phyloP scores from a whole-genome alignment of 2,797 vertebrate genomes.

The Sebastes itinus region DNA sequence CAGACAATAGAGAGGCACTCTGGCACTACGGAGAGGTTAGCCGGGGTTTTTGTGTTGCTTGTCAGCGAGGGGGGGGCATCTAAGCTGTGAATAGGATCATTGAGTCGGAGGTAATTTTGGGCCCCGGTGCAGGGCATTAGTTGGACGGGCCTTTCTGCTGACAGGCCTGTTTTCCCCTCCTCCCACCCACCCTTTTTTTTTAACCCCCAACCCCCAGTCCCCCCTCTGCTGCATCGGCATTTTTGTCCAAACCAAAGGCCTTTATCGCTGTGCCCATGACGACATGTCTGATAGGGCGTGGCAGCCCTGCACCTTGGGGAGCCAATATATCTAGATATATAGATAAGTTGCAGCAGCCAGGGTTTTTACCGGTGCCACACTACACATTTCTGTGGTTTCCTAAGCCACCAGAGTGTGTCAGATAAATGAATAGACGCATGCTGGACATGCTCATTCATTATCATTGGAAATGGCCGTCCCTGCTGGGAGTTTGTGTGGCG shows the following conservation, averaged over 20 bases:
- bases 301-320: slow-evolving; percentile 61
- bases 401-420: slow-evolving; percentile 51
- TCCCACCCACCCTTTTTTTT: slow-evolving; percentile 71
- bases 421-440: slow-evolving; percentile 71
- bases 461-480: slow-evolving; percentile 66
- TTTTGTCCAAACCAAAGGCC: slow-evolving; percentile 85
- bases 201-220: slow-evolving; percentile 54
- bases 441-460: slow-evolving; percentile 76
- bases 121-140: slow-evolving; percentile 88
- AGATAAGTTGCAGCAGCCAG: slow-evolving; percentile 44
- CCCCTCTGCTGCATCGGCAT: slow-evolving; percentile 85
- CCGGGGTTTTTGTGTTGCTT: slow-evolving; percentile 85
- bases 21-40: slow-evolving; percentile 79
- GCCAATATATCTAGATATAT: slow-evolving; percentile 51
- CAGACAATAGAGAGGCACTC: slow-evolving; percentile 84
- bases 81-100: slow-evolving; percentile 90
- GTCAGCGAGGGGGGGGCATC: slow-evolving; percentile 72
- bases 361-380: slow-evolving; percentile 8
- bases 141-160: slow-evolving; percentile 89
- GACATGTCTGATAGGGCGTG: slow-evolving; percentile 86
- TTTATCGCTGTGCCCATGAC: slow-evolving; percentile 87
- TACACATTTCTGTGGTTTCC: slow-evolving; percentile 45
- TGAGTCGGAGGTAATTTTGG: slow-evolving; percentile 93
- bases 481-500: slow-evolving; percentile 67
- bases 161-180: slow-evolving; percentile 80